Conservation (phyloP, 2,888 invertebrate species). For the Helicoverpa assulta region DNA sequence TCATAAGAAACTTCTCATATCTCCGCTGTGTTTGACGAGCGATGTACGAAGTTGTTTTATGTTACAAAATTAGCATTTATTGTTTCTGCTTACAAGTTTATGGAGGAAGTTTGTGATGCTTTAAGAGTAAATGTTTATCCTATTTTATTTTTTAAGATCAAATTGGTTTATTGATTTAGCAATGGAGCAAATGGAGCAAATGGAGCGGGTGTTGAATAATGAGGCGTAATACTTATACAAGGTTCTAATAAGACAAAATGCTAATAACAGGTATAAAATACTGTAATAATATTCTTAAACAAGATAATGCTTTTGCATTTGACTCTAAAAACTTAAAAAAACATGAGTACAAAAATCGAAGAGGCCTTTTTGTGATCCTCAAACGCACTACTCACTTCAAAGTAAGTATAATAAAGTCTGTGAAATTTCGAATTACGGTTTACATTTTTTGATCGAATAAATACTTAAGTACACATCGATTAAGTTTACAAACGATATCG, state of each 20-base stretch:
- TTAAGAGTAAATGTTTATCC: slow-evolving; percentile 34
- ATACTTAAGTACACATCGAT: slow-evolving; percentile 20
- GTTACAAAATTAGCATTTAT: slow-evolving; percentile 48
- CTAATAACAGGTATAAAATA: no score
- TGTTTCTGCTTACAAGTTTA: slow-evolving; percentile 48
- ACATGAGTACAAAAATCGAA: neutral
- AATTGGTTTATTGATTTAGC: slow-evolving; percentile 4
- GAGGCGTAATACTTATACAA: neutral
- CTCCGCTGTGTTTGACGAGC: slow-evolving; percentile 35
- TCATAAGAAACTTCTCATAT: slow-evolving; percentile 27
- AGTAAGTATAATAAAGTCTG: neutral
- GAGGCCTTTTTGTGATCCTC: neutral
- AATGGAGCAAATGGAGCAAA: no score
- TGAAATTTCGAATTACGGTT: neutral
- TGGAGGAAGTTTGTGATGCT: slow-evolving; percentile 34
- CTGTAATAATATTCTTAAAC: no score
- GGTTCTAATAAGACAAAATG: neutral
- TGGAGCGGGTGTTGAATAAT: neutral
- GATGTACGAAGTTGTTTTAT: slow-evolving; percentile 49
- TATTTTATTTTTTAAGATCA: slow-evolving; percentile 4
- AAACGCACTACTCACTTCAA: neutral
- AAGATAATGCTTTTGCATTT: neutral
- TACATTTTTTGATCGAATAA: slow-evolving; percentile 19
- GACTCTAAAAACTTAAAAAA: neutral
- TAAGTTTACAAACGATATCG: slow-evolving; percentile 24